Conservation (phyloP, 2,888 invertebrate genomes). For the Masnerella sp. region DNA sequence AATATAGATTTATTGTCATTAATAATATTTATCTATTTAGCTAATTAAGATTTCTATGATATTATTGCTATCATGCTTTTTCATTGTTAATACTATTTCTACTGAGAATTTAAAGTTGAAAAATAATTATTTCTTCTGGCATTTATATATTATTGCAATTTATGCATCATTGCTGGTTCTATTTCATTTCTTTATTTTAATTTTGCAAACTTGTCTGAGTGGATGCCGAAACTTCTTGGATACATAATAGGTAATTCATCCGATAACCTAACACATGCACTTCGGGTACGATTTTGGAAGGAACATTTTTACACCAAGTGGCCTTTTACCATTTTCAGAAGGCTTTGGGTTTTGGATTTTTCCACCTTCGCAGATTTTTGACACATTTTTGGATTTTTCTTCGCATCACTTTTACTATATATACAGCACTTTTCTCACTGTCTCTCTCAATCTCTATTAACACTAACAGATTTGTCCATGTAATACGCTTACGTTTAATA, state of each 20-base stretch:
- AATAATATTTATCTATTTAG: too few species aligned
- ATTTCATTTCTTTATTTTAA: conserved; percentile 5
- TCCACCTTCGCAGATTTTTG: conserved; percentile 6
- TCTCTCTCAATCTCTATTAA: too few species aligned
- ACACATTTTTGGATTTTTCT: not conserved
- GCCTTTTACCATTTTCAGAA: conserved; percentile 35
- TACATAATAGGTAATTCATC: conserved; percentile 41
- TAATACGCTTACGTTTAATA: too few species aligned
- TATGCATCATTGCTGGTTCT: not conserved
- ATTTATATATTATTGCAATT: not conserved
- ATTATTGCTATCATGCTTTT: too few species aligned
- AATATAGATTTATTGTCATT: too few species aligned
- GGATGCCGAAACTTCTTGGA: conserved; percentile 22
- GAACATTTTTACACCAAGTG: too few species aligned
- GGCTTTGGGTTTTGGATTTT: conserved; percentile 8
- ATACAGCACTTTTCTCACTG: not conserved
- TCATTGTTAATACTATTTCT: too few species aligned
- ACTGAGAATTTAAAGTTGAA: too few species aligned
- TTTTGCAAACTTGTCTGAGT: conserved; percentile 18
- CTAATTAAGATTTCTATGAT: too few species aligned
- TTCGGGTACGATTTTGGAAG: too few species aligned
- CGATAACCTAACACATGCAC: conserved; percentile 8
- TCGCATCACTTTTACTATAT: not conserved
- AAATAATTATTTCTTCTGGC: too few species aligned
- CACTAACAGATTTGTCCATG: too few species aligned